Percentiles rank a stretch among this genome's conserved stretches.
phyloP scores from a whole-genome alignment of 2,888 invertebrate genomes.

The Dolichomitus sp. region DNA sequence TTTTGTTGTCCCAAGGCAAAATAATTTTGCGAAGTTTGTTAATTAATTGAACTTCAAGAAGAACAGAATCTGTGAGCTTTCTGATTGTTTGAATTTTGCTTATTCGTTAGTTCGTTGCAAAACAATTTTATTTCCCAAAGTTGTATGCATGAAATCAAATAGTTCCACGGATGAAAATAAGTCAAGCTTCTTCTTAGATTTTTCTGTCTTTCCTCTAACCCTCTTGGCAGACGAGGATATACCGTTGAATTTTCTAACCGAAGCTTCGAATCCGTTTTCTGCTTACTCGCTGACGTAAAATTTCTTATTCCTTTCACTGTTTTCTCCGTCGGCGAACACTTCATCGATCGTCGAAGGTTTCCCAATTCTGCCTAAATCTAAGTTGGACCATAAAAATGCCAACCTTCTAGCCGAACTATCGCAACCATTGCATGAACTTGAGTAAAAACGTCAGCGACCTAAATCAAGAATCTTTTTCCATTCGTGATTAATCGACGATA shows the following conservation, averaged over 20 bases:
- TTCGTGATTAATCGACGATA: conserved; percentile 27
- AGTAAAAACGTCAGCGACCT: not conserved
- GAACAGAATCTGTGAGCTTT: not conserved
- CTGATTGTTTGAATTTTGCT: not conserved
- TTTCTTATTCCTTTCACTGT: conserved; percentile 29
- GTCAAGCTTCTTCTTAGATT: conserved; percentile 26
- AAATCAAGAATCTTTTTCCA: conserved; percentile 35
- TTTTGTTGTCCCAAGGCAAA: not conserved
- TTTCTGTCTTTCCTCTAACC: conserved; percentile 28
- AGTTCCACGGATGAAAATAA: conserved; percentile 42
- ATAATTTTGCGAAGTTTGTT: not conserved
- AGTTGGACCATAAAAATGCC: conserved; percentile 50
- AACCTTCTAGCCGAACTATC: conserved; percentile 22
- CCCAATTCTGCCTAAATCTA: conserved; percentile 15
- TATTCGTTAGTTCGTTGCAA: not conserved
- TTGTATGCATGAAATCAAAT: conserved; percentile 16
- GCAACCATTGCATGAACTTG: conserved; percentile 51
- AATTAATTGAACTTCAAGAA: not conserved
- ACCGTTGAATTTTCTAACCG: not conserved
- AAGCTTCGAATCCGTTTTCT: conserved; percentile 2
- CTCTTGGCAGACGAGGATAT: not conserved
- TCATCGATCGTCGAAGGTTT: conserved; percentile 43
- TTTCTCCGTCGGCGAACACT: conserved; percentile 21
- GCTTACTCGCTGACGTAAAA: not conserved
- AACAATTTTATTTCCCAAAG: conserved; percentile 13